Base-by-base conservation (phyloP, 2,113 vertebrate species). In the Enhydra lutris region DNA sequence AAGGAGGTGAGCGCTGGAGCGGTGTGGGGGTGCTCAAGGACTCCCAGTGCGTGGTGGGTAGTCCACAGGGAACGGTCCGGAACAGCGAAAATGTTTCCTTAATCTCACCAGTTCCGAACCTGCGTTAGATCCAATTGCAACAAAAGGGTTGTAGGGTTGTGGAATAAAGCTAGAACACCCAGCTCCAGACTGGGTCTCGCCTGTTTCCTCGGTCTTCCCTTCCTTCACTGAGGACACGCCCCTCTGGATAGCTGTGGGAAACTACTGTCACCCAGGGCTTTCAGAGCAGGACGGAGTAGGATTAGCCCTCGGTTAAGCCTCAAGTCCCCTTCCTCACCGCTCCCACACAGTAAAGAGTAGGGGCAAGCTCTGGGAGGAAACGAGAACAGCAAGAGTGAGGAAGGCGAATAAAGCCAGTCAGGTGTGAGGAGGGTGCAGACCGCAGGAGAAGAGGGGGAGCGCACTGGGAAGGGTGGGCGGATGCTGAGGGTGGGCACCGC, bases 151-250 rank as follows among this genome's bases (percentile, higher is more conserved):
- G 5, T 11, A 78, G 57, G 20, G 29, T 4, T 0, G 5, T 11
- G 47, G 2, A 74, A n/a, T 23, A 91, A 59, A 65, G 34, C 39
- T 14, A 31, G 24, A 69, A 47, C 29, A 14, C 7, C 1, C 17
- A 31, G 52, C 50, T 34, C 80, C 81, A 34, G 21, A 7, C 50
- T 6, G 67, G 61, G 79, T 65, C 45, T 4, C 26, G 45, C 79
- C 67, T 3, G 89, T 67, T 34, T 15, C 67, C 76, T 26, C 4
- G 0, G 34, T 15, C 29, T 50, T 20, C 39, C 31, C 57, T 36
- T 29, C 36, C 80, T 61, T 26, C 31, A 34, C 67, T 4, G 50
- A 65, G 76, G 97, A 95, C 98, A 98, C 97, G 82, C 98, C 98
- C 96, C 98, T 97, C 88, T 31, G 91, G 71, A 31, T 26, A 15